Evolutionary conservation across 1,140 invertebrate species (phyloP), one percentile per base, ranked within the genome.

Genomic region (Bombus superbus): DNA sequence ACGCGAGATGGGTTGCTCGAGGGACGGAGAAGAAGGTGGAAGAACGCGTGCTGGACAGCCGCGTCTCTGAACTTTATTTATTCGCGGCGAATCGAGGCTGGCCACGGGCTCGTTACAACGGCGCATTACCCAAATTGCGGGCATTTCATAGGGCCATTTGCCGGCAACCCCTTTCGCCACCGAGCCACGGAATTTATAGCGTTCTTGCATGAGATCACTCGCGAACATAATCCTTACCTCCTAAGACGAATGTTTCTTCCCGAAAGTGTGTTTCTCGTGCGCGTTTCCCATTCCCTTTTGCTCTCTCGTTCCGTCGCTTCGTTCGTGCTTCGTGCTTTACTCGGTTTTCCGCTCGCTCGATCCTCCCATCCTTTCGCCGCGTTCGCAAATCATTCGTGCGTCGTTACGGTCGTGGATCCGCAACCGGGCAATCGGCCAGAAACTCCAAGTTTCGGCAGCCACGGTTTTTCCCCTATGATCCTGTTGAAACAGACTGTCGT

Each of bases 121-220:
- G 85, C 85, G 73, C 91, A 90, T 92, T 89, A 88, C 38, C 85
- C 85, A 91, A 92, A 92, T 92, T 92, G 90, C 90, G 74, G 86
- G 80, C 88, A 91, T 89, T 90, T 92, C 76, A 35, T 84, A 81
- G 74, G 86, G 83, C 89, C 87, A 88, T 92, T 92, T 88, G 90
- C 89, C 89, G 90, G 85, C 87, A 87, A 91, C 84, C 88, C 86
- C 74, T 92, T 92, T 92, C 86, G 78, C 88, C 90, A 85, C 57
- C 76, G 76, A 82, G 73, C 72, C 68, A 85, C 35, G 53, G 62
- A 92, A 93, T 92, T 92, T 92, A 92, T 92, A 83, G 79, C 87
- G 79, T 91, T 90, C 87, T 92, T 88, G 87, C 87, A 89, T 85
- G 89, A 90, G 83, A 93, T 92, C 88, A 88, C 83, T 85, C 71